These are phyloP conservation scores for Strigamia crassipes DNA, from an alignment of 2,888 invertebrate species.

Conservation along the genomic window DNA sequence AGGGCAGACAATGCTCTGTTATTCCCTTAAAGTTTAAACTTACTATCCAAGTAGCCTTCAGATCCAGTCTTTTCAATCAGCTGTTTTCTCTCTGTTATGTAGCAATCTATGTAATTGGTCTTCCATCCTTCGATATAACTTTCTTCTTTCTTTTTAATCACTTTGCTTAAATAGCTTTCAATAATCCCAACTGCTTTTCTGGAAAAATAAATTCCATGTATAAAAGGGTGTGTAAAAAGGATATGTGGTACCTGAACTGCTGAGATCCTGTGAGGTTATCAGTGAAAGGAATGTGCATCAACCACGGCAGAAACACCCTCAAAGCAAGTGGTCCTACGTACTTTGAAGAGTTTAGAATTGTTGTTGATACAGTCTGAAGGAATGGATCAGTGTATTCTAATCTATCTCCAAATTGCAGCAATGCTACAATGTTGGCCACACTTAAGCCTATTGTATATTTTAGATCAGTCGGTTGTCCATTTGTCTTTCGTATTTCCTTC, in stretches of 20 bases:
- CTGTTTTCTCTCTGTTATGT: not conserved
- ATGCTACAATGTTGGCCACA: not conserved
- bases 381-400: not conserved
- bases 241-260: not conserved
- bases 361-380: not conserved
- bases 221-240: no score
- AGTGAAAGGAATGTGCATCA: not conserved
- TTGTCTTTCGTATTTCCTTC: not conserved
- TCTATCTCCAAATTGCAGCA: not conserved
- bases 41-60: slow-evolving; percentile 14
- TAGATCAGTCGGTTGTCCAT: not conserved
- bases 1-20: no score
- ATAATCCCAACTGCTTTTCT: not conserved
- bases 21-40: not conserved
- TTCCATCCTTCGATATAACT: not conserved
- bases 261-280: not conserved
- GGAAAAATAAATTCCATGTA: not conserved
- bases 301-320: not conserved
- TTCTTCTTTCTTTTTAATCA: not conserved
- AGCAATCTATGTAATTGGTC: not conserved
- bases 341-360: not conserved
- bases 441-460: not conserved
- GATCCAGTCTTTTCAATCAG: not conserved
- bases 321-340: not conserved
- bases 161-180: not conserved